phyloP scores from a whole-genome alignment of 2,797 vertebrate genomes.

The Oryzias dopingdopingensis region DNA sequence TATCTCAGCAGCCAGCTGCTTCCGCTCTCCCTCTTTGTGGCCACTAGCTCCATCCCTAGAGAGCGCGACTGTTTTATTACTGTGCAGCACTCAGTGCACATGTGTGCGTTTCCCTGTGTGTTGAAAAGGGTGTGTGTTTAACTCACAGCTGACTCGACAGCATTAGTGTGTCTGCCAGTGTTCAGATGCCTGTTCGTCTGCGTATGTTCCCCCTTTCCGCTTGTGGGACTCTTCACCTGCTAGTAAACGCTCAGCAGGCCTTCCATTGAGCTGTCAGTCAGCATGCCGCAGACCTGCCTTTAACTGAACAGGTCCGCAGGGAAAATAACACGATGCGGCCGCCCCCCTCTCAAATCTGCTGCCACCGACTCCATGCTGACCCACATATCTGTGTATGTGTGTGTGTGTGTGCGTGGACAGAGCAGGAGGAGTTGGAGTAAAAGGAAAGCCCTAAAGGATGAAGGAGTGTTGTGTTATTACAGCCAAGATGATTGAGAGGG shows the following conservation, averaged over 20 bases:
- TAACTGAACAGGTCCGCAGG: slow-evolving; percentile 56
- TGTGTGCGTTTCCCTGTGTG: slow-evolving; percentile 21
- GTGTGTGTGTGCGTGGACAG: slow-evolving; percentile 29
- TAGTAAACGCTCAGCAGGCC: slow-evolving; percentile 61
- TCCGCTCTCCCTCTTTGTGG: slow-evolving; percentile 58
- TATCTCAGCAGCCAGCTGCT: slow-evolving; percentile 72
- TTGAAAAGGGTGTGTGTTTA: slow-evolving; percentile 33
- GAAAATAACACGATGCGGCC: slow-evolving; percentile 73
- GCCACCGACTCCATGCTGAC: slow-evolving; percentile 43
- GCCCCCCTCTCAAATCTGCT: slow-evolving; percentile 54
- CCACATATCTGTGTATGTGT: slow-evolving; percentile 26
- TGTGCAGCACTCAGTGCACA: slow-evolving; percentile 33
- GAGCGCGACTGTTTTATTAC: slow-evolving; percentile 49
- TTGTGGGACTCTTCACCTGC: slow-evolving; percentile 57
- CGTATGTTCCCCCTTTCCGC: slow-evolving; percentile 41
- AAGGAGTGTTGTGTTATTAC: slow-evolving; percentile 40
- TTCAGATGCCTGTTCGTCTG: slow-evolving; percentile 19
- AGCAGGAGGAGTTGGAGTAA: slow-evolving; percentile 22
- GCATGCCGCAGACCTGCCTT: slow-evolving; percentile 59
- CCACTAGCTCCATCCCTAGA: slow-evolving; percentile 57
- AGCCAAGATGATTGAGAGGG: slow-evolving; percentile 42
- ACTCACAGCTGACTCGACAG: slow-evolving; percentile 43
- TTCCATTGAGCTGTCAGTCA: slow-evolving; percentile 69
- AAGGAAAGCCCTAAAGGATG: slow-evolving; percentile 35
- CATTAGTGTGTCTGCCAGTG: slow-evolving; percentile 5